Evolutionary conservation across 2,888 invertebrate genomes (phyloP), one percentile per base, ranked within the genome.

Genomic region (Tridacna crocea): DNA sequence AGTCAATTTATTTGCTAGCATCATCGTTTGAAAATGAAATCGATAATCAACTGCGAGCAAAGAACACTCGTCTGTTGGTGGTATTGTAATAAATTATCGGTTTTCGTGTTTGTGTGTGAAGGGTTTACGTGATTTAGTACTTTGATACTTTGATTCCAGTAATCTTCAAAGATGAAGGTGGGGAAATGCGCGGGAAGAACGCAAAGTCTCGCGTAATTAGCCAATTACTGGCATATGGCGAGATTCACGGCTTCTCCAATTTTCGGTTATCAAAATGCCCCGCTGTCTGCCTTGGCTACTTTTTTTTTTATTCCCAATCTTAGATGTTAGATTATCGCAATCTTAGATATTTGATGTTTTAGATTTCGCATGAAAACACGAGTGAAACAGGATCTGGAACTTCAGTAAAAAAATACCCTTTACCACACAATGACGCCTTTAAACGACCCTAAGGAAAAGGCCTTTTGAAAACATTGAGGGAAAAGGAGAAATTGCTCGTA

Each of bases 221-320:
- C 51, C 70, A 70, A 70, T 70, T 70, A 70, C 48, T 70, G 70
- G 70, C 70, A 70, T 70, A 70, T 70, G 70, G 70, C 26, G 70
- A 22, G 22, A 19, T 47, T 70, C 48, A 51, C 48, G 22, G 70
- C n/a, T 51, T 51, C 24, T n/a, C 26, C 70, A 51, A 48, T 51
- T 66, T 51, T 51, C 47, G 47, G 51, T 51, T n/a, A 66, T 66
- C 36, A 66, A 66, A 66, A 66, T 15, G 36, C 36, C 27, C 36
- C 36, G 17, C 15, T 15, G 15, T n/a, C 36, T 26, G 66, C 61
- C 24, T 61, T 24, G 22, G 61, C 61, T 61, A n/a, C 13, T 61
- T 24, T 61, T 0, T 22, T 55, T 55, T 55, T 55, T n/a, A n/a
- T 6, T 55, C 55, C n/a, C 17, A n/a, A 55, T 19, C n/a, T 55